Evolutionary conservation across 2,113 vertebrate species (phyloP).

Genomic region (rabbit (Oryctolagus cuniculus)): DNA sequence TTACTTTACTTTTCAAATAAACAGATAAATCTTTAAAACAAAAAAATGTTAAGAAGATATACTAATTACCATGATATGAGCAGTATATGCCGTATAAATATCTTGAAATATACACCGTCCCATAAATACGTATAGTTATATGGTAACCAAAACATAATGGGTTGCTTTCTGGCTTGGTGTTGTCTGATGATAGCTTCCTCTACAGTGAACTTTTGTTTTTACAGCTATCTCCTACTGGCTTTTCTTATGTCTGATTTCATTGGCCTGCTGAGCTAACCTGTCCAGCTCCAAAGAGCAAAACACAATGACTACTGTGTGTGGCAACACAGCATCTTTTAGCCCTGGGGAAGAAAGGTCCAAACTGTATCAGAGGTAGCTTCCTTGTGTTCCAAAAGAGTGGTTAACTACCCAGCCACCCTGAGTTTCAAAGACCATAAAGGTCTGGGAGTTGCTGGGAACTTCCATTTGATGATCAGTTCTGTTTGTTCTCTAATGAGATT

Average conservation of each 20-base stretch:
- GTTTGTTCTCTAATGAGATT: slow-evolving; percentile 68
- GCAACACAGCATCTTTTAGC: slow-evolving; percentile 27
- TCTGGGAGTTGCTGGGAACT: slow-evolving; percentile 35
- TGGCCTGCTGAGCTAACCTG: background rate
- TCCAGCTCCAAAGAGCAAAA: slow-evolving; percentile 20
- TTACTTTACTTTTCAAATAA: too few species aligned
- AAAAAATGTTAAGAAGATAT: too few species aligned
- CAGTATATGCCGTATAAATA: too few species aligned
- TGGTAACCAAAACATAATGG: background rate
- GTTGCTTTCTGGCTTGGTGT: background rate
- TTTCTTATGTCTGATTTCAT: slow-evolving; percentile 43
- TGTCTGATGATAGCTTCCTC: background rate
- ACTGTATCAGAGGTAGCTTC: background rate
- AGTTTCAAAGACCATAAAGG: slow-evolving; percentile 55
- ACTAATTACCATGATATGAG: too few species aligned
- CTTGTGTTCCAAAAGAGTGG: slow-evolving; percentile 37
- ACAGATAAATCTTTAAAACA: too few species aligned
- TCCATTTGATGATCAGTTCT: slow-evolving; percentile 47
- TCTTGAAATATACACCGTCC: too few species aligned
- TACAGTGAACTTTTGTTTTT: background rate
- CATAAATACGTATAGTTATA: too few species aligned
- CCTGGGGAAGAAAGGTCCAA: slow-evolving; percentile 25
- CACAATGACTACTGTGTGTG: background rate
- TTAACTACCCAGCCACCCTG: slow-evolving; percentile 10
- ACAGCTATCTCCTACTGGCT: background rate